Evolutionary conservation across 53 echinoderm and acorn worm species (phyloP).

Genomic region (Temnopleurus reevesii): DNA sequence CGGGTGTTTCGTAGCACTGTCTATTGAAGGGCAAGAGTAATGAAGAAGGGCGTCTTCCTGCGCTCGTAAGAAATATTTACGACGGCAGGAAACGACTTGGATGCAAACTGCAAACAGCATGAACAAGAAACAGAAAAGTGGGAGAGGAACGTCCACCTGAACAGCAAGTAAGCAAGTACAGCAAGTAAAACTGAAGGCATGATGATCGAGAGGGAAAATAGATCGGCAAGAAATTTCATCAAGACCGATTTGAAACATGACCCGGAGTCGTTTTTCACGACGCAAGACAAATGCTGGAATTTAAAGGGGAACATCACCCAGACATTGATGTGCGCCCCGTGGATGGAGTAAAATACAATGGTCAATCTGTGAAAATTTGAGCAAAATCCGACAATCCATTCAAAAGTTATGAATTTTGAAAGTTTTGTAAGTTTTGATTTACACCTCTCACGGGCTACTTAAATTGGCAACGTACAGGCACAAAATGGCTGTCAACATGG

Average conservation of each 20-base stretch:
- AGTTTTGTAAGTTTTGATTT: too few relatives aligned
- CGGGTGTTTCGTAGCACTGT: neutral
- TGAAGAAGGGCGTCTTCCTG: neutral
- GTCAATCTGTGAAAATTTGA: too few relatives aligned
- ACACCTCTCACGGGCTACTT: too few relatives aligned
- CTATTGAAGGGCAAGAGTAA: neutral
- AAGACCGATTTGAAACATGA: constrained; percentile 44
- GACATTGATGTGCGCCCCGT: too few relatives aligned
- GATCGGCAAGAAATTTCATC: constrained; percentile 26
- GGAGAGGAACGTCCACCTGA: neutral
- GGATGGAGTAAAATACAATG: too few relatives aligned
- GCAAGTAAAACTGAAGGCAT: neutral
- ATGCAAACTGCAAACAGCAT: neutral
- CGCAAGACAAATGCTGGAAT: constrained; percentile 30
- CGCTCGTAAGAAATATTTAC: neutral
- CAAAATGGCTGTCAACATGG: too few relatives aligned
- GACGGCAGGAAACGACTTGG: neutral
- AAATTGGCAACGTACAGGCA: too few relatives aligned
- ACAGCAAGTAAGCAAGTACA: neutral
- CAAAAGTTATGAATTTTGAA: too few relatives aligned
- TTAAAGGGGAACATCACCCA: too few relatives aligned
- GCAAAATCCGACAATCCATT: too few relatives aligned
- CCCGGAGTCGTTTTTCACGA: neutral
- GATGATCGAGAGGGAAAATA: constrained; percentile 45
- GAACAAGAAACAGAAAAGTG: neutral